Conservation (phyloP, 2,888 invertebrate species). For the Nycteola revayana region DNA sequence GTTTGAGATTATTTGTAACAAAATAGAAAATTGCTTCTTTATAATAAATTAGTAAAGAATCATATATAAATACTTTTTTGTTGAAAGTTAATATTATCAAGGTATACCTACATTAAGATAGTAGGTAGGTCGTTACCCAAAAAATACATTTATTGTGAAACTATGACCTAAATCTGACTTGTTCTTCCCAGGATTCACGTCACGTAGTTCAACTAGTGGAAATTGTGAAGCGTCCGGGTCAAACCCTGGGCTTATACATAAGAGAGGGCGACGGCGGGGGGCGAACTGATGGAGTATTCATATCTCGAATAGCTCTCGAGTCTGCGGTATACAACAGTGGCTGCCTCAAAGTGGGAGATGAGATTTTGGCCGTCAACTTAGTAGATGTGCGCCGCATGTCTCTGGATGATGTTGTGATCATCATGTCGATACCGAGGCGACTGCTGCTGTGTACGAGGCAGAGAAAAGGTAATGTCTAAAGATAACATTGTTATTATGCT, state of each 20-base stretch:
- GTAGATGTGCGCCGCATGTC: constrained; percentile 99
- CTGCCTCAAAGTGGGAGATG: constrained; percentile 98
- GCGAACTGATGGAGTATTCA: constrained; percentile 97
- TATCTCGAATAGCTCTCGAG: constrained; percentile 94
- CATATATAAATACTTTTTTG: too few relatives aligned
- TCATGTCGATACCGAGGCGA: constrained; percentile 99
- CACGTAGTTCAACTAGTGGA: constrained; percentile 96
- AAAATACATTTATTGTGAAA: too few relatives aligned
- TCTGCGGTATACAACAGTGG: constrained; percentile 99
- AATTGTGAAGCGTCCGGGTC: constrained; percentile 99
- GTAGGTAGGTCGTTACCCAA: too few relatives aligned
- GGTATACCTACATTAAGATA: too few relatives aligned
- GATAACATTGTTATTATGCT: too few relatives aligned
- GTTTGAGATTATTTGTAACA: too few relatives aligned
- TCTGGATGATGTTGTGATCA: constrained; percentile 99
- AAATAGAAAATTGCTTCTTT: too few relatives aligned
- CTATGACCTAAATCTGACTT: too few relatives aligned
- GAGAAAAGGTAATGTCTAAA: constrained; percentile 82
- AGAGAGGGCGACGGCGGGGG: constrained; percentile 99
- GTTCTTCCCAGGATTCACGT: constrained; percentile 83
- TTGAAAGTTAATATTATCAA: too few relatives aligned
- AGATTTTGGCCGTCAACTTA: constrained; percentile 98
- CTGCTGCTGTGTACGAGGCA: constrained; percentile 96
- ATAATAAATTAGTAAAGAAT: too few relatives aligned
- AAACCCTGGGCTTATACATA: constrained; percentile 98